Percentiles rank a stretch among this genome's conserved stretches.
Conservation (phyloP, 2,888 invertebrate genomes). For the Amphipoea lucens region DNA sequence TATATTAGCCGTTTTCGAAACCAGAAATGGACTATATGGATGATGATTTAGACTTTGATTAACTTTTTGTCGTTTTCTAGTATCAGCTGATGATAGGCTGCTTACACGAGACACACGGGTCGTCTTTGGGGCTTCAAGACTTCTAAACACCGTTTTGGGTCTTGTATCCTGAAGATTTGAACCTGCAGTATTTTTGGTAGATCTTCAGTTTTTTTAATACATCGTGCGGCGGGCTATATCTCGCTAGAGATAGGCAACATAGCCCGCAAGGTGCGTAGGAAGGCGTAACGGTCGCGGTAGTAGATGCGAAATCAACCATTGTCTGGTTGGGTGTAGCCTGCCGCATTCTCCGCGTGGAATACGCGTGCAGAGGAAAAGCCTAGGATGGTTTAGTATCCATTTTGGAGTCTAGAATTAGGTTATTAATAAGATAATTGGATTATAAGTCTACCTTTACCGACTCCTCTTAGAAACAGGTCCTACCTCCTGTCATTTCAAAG, state of each 20-base stretch:
- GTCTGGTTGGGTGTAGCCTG: slow-evolving; percentile 86
- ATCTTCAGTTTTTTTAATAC: no score
- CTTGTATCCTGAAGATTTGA: slow-evolving; percentile 67
- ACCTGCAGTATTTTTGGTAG: no score
- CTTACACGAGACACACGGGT: no score
- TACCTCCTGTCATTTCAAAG: background rate
- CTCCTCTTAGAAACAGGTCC: background rate
- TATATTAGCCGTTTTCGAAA: background rate
- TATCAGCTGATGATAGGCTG: no score
- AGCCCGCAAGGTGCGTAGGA: no score
- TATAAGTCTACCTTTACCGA: background rate
- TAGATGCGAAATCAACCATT: slow-evolving; percentile 87
- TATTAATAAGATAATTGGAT: background rate
- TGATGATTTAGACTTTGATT: background rate
- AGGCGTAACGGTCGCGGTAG: slow-evolving; percentile 84
- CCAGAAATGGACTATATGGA: background rate
- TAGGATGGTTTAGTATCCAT: background rate
- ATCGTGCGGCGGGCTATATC: no score
- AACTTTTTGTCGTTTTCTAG: background rate
- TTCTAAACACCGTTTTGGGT: no score
- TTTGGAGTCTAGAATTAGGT: background rate
- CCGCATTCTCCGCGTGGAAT: slow-evolving; percentile 76
- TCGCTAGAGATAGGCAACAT: no score
- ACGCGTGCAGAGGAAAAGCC: slow-evolving; percentile 55
- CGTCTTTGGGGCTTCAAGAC: no score